Base-by-base conservation (phyloP, 2,797 vertebrate species). In the Dromococcyx pavoninus region DNA sequence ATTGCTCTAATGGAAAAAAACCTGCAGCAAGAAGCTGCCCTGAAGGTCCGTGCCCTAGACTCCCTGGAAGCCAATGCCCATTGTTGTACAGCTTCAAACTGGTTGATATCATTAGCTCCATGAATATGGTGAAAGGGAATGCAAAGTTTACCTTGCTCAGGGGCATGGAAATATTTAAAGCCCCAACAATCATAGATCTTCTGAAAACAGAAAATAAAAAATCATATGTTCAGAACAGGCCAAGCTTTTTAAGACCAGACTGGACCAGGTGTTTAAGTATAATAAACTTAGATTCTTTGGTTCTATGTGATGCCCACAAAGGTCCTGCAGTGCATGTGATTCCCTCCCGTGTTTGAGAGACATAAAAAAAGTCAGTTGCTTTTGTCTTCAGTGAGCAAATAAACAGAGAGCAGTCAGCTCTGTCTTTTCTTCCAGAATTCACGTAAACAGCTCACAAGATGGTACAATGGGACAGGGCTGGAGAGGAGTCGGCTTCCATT, bases 271-370 rank as follows among this genome's bases (percentile, higher is more conserved):
- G 53, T 17, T 46, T 25, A 14, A 74, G 79, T 69, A 86, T 75
- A 86, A 50, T 43, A n/a, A n/a, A 16, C 23, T 16, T 43, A 13
- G 25, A 44, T 13, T 69, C 69, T 60, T 6, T 25, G 50, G 30
- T n/a, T 28, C n/a, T 33, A 18, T 0, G 0, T 3, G 50, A 15
- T 33, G 76, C 11, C 54, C 83, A 77, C 89, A 80, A 46, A 61
- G 71, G 53, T 11, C 16, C 78, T 46, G 61, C 30, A 35, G 17
- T 0, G 0, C 11, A 33, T 7, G 46, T 1, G 27, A 56, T 1
- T 24, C 73, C 58, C 62, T 64, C 58, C 66, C 19, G 35, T 0
- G 39, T 10, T 5, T 10, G 16, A 85, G 43, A 62, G 23, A 35
- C 10, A 69, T 23, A 66, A 35, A 62, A n/a, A 70, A 41, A 56